Percentiles rank a stretch among this genome's conserved stretches.
Evolutionary conservation across 2,113 vertebrate species (phyloP).

Genomic region (Heloderma charlesbogerti): DNA sequence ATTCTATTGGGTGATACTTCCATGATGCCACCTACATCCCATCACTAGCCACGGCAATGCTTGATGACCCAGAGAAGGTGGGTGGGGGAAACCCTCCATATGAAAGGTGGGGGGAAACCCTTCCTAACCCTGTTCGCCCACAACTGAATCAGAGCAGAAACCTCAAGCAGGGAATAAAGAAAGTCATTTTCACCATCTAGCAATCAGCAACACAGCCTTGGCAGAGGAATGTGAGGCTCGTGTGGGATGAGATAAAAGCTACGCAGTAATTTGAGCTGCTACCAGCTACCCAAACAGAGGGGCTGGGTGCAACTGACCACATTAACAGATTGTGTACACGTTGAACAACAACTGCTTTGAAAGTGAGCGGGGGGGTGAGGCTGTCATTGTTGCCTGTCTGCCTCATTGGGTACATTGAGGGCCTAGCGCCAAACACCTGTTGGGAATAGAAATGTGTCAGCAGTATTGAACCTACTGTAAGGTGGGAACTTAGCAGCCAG

Average conservation of each 20-base stretch:
- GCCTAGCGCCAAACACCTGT: slow-evolving; percentile 1
- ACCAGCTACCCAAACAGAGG: neutral
- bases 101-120: neutral
- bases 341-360: slow-evolving; percentile 1
- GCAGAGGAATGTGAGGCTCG: neutral
- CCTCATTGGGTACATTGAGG: neutral
- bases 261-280: slow-evolving; percentile 24
- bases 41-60: neutral
- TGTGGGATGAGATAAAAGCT: slow-evolving; percentile 9
- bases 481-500: neutral
- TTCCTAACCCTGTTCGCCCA: neutral
- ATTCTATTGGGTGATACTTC: neutral
- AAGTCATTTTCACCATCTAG: neutral
- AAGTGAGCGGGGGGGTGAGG: neutral
- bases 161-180: neutral
- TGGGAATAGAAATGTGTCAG: neutral
- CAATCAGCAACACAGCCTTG: neutral
- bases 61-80: neutral
- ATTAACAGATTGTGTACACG: neutral
- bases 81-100: neutral
- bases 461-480: neutral
- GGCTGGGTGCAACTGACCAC: neutral
- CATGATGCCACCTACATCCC: neutral
- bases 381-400: neutral
- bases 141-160: slow-evolving; percentile 9